phyloP scores from a whole-genome alignment of 92 coral and sea anemone species.

The Parazoanthus swiftii region DNA sequence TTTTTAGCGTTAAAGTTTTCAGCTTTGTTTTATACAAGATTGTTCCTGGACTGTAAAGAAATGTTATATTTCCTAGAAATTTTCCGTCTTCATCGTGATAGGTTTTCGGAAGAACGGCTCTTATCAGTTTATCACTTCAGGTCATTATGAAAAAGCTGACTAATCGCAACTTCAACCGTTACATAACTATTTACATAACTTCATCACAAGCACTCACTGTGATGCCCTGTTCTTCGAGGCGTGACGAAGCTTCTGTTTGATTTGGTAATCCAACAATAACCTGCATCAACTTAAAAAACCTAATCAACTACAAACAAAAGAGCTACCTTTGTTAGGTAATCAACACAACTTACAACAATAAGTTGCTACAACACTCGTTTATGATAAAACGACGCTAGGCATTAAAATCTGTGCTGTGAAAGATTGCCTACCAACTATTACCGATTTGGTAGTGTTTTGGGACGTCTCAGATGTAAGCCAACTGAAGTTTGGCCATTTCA shows the following conservation, averaged over 20 bases:
- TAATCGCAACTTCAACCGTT: too few species aligned
- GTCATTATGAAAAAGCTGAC: too few species aligned
- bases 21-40: too few species aligned
- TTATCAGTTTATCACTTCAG: too few species aligned
- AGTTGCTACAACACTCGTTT: neutral
- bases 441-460: neutral
- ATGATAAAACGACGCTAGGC: neutral
- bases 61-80: too few species aligned
- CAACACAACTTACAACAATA: neutral
- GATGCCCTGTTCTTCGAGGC: neutral
- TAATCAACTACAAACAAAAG: neutral
- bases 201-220: neutral
- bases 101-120: too few species aligned
- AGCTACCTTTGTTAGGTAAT: neutral
- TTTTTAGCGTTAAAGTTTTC: too few species aligned
- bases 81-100: too few species aligned
- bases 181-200: too few species aligned
- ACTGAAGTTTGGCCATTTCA: constrained; percentile 21
- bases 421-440: neutral
- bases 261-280: neutral
- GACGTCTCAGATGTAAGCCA: constrained; percentile 6
- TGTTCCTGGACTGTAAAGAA: too few species aligned
- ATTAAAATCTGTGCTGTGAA: neutral
- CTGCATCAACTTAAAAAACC: neutral
- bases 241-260: neutral